These are phyloP conservation scores for Perodicticus potto DNA, from an alignment of 2,797 vertebrate species.

Conservation along the genomic window DNA sequence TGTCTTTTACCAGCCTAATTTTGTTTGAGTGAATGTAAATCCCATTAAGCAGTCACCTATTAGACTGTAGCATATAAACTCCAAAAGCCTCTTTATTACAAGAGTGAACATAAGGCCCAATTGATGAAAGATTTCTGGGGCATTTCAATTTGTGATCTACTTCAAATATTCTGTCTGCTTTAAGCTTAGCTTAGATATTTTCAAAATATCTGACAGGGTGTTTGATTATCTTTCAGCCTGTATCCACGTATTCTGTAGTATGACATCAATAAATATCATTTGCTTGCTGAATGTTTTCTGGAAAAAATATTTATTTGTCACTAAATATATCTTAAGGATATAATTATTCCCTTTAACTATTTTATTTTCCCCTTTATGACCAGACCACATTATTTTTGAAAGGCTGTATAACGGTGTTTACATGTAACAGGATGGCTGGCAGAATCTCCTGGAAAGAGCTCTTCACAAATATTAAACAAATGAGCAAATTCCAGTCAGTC, in stretches of 20 bases:
- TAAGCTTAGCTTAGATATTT: constrained; percentile 64
- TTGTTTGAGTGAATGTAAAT: constrained; percentile 91
- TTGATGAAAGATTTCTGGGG: constrained; percentile 85
- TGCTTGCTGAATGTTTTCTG: background rate
- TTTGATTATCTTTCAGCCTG: constrained; percentile 6
- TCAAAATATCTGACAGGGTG: constrained; percentile 25
- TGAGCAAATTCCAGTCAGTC: background rate
- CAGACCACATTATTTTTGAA: constrained; percentile 6
- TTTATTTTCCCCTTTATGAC: background rate
- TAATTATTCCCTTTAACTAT: background rate
- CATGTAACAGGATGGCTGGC: background rate
- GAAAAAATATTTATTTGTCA: background rate
- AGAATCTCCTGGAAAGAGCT: background rate
- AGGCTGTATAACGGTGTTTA: constrained; percentile 21
- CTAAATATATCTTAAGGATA: constrained; percentile 21
- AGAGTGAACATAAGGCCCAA: constrained; percentile 83
- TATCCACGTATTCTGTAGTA: background rate
- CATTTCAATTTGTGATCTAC: constrained; percentile 80
- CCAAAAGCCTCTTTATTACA: constrained; percentile 85
- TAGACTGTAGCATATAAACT: constrained; percentile 87
- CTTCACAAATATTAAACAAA: constrained; percentile 20
- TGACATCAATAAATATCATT: background rate
- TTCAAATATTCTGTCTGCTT: constrained; percentile 79
- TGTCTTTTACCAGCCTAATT: constrained; percentile 91
- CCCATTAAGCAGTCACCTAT: constrained; percentile 91